Conservation (phyloP, 2,113 vertebrate genomes). For the Alethe castanea region DNA sequence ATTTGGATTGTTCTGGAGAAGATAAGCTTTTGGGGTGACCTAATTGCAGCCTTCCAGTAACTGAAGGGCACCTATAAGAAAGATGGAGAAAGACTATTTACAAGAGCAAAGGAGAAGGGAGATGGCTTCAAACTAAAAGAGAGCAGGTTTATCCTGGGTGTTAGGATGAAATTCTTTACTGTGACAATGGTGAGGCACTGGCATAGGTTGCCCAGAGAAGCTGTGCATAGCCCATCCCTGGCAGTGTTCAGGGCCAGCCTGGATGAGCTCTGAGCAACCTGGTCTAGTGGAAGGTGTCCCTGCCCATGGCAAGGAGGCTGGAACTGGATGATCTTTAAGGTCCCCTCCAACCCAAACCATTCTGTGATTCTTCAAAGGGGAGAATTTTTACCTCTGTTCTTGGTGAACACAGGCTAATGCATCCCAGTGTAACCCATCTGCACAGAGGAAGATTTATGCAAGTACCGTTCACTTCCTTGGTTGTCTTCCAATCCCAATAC, state of each 20-base stretch:
- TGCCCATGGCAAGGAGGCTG: neutral
- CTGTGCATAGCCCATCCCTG: neutral
- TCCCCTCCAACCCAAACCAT: neutral
- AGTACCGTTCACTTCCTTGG: neutral
- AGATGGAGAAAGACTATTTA: neutral
- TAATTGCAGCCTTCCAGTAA: neutral
- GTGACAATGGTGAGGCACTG: accelerated
- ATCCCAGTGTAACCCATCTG: neutral
- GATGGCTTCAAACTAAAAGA: neutral
- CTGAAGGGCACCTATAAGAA: neutral
- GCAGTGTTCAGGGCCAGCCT: neutral
- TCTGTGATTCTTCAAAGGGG: neutral
- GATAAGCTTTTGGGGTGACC: neutral
- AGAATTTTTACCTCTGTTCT: neutral
- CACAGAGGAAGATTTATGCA: neutral
- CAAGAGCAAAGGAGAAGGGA: neutral
- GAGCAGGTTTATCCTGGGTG: neutral
- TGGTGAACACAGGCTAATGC: neutral
- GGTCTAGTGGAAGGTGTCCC: neutral
- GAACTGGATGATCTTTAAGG: neutral
- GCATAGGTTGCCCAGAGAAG: neutral
- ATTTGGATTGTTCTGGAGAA: neutral
- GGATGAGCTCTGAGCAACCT: neutral
- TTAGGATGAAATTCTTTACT: neutral
- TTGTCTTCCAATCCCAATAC: neutral